phyloP scores from a whole-genome alignment of 2,888 invertebrate genomes.

The Oligia fasciuncula region DNA sequence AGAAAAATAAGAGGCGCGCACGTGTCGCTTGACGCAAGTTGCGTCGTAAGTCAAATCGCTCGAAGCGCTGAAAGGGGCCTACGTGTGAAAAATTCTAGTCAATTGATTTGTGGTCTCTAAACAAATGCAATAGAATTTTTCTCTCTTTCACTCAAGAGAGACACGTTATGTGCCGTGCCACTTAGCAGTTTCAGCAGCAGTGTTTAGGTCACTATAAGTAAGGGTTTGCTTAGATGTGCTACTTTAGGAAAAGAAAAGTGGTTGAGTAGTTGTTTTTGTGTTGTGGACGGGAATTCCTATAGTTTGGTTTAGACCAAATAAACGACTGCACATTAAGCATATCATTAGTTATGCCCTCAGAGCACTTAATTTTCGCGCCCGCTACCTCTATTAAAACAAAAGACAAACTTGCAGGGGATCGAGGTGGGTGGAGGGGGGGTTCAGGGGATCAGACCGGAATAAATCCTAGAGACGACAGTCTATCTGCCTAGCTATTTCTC shows the following conservation, averaged over 20 bases:
- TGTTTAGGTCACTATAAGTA: neutral
- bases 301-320: too few species aligned
- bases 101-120: neutral
- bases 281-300: neutral
- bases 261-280: neutral
- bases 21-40: neutral
- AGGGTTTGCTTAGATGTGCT: neutral
- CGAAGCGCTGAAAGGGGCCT: neutral
- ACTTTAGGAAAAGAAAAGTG: neutral
- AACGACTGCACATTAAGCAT: too few species aligned
- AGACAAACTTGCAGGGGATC: too few species aligned
- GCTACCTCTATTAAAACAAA: too few species aligned
- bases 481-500: too few species aligned
- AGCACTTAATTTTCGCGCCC: too few species aligned
- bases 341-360: too few species aligned
- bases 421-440: too few species aligned
- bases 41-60: neutral
- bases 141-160: neutral
- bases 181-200: too few species aligned
- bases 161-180: conserved; percentile 24
- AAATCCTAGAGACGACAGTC: too few species aligned
- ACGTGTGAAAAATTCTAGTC: neutral
- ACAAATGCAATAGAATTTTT: too few species aligned
- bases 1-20: neutral
- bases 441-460: too few species aligned